A percentile compares a stretch with the other conserved stretches of the same genome.
These are phyloP conservation scores for Aricia agestis DNA, from an alignment of 1,140 invertebrate genomes.

Conservation along the genomic window DNA sequence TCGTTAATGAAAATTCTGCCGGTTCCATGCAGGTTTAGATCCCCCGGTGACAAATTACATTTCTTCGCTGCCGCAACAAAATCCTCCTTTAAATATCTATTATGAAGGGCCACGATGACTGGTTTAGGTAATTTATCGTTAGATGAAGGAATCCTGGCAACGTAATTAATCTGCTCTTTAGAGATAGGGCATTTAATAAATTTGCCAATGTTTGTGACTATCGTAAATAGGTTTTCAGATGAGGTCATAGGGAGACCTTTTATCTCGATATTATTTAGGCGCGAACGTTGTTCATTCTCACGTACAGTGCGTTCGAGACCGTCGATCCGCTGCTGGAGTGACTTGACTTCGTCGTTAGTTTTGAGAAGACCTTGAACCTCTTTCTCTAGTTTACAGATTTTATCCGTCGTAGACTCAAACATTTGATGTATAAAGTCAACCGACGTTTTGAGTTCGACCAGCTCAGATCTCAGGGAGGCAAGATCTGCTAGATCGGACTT, in stretches of 20 bases:
- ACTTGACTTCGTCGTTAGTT: background rate
- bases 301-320: background rate
- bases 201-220: background rate
- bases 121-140: background rate
- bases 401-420: background rate
- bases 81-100: slow-evolving; percentile 11
- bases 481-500: background rate
- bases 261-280: slow-evolving; percentile 7
- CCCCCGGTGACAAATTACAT: background rate
- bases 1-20: slow-evolving; percentile 5
- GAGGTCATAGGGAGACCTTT: background rate
- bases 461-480: background rate
- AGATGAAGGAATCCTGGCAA: background rate
- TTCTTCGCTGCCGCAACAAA: slow-evolving; percentile 3
- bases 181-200: background rate
- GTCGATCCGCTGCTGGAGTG: background rate
- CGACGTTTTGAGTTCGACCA: background rate
- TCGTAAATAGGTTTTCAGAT: background rate
- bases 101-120: background rate
- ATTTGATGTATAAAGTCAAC: background rate
- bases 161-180: slow-evolving; percentile 3
- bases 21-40: background rate
- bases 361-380: background rate
- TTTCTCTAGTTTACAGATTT: background rate
- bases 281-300: slow-evolving; percentile 1